These are phyloP conservation scores for Melipona bicolor DNA, from an alignment of 2,888 invertebrate species.

Conservation along the genomic window DNA sequence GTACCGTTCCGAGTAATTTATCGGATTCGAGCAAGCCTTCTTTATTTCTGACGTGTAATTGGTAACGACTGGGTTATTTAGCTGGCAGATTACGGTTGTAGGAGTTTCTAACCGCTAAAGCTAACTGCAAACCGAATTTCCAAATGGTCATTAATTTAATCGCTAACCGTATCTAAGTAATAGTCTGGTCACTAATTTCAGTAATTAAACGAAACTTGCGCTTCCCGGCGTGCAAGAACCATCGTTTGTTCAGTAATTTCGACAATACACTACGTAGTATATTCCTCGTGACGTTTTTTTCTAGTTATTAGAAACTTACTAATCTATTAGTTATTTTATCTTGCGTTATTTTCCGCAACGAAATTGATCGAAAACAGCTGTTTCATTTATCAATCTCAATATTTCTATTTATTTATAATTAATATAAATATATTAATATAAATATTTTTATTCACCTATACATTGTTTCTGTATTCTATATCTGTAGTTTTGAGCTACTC, in stretches of 20 bases:
- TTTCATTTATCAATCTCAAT: too few relatives aligned
- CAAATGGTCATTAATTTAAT: slow-evolving; percentile 27
- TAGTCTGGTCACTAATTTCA: slow-evolving; percentile 14
- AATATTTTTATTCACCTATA: too few relatives aligned
- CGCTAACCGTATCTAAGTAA: slow-evolving; percentile 9
- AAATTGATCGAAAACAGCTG: too few relatives aligned
- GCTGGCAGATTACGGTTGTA: background rate
- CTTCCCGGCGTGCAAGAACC: background rate
- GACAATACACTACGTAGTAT: background rate
- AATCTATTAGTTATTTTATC: too few relatives aligned
- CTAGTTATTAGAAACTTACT: too few relatives aligned
- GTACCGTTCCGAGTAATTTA: background rate
- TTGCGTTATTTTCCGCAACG: too few relatives aligned
- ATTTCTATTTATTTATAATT: too few relatives aligned
- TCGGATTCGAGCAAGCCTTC: background rate
- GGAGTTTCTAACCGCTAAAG: slow-evolving; percentile 1
- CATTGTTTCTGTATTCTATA: too few relatives aligned
- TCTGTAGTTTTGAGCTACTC: too few relatives aligned
- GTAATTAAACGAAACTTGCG: slow-evolving; percentile 20
- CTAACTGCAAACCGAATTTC: slow-evolving; percentile 30
- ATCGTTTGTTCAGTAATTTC: background rate
- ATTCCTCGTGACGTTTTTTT: background rate
- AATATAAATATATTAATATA: too few relatives aligned
- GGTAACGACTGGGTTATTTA: background rate
- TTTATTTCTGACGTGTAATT: background rate